Evolutionary conservation across 1,140 invertebrate species (phyloP).

Genomic region (Lepidurus couesii): DNA sequence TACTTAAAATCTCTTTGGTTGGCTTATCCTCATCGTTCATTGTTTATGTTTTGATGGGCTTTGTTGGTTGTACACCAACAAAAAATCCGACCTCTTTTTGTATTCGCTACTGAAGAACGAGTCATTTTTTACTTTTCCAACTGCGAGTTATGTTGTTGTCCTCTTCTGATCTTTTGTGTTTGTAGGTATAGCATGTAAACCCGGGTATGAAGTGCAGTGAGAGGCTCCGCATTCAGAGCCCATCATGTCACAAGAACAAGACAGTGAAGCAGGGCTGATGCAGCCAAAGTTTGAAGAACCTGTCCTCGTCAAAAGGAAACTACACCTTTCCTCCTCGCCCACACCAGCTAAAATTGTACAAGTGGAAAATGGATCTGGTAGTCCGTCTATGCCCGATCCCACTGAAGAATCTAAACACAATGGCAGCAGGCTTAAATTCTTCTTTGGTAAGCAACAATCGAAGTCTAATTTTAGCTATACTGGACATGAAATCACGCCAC

Average conservation of each 20-base stretch:
- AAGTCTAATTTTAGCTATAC: background rate
- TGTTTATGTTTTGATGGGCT: too few species aligned
- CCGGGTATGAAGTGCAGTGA: background rate
- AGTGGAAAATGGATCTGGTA: constrained; percentile 12
- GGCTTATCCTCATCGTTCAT: too few species aligned
- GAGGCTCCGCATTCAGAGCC: background rate
- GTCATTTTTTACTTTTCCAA: too few species aligned
- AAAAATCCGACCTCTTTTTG: too few species aligned
- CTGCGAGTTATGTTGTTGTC: background rate
- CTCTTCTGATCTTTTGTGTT: background rate
- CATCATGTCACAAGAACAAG: constrained; percentile 9
- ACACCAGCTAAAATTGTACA: background rate
- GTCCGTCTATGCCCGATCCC: background rate
- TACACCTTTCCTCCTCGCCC: background rate
- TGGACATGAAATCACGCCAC: background rate
- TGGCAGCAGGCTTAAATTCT: constrained; percentile 25
- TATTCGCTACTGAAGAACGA: too few species aligned
- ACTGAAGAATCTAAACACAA: background rate
- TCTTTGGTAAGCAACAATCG: constrained; percentile 17
- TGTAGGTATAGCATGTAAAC: background rate
- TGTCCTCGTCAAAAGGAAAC: background rate
- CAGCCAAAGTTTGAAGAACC: constrained; percentile 3
- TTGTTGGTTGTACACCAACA: too few species aligned
- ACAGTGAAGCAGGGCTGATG: background rate
- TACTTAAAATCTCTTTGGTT: too few species aligned